A percentile compares a stretch with the other conserved stretches of the same genome.
These are phyloP conservation scores for Penaeus japonicus DNA, from an alignment of 1,140 invertebrate genomes.

Conservation along the genomic window DNA sequence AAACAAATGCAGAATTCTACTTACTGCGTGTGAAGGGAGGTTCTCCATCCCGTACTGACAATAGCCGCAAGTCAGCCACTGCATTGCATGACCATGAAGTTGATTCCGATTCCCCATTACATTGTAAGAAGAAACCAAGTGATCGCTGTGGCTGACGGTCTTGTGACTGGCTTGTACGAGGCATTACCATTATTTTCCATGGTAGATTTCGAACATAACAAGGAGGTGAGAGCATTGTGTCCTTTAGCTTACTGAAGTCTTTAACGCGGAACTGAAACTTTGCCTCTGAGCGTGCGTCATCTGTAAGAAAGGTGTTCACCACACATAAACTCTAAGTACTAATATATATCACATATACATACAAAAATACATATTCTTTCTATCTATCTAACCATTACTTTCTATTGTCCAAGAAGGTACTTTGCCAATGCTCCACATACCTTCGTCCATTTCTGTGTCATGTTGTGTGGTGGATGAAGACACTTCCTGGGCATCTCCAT, in stretches of 20 bases:
- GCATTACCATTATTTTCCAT: slow-evolving; percentile 99
- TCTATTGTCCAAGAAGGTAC: no score
- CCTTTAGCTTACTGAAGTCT: slow-evolving; percentile 89
- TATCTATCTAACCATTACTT: no score
- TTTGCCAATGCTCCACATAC: not conserved
- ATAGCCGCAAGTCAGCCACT: slow-evolving; percentile 85
- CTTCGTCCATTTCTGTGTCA: slow-evolving; percentile 53
- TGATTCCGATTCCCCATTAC: slow-evolving; percentile 95
- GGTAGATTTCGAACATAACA: slow-evolving; percentile 95
- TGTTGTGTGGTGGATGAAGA: slow-evolving; percentile 48
- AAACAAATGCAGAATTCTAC: slow-evolving; percentile 59
- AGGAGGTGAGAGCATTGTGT: slow-evolving; percentile 86
- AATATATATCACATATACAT: not conserved
- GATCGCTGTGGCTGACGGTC: slow-evolving; percentile 61
- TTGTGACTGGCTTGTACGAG: slow-evolving; percentile 74
- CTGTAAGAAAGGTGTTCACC: slow-evolving; percentile 62
- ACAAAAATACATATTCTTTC: not conserved
- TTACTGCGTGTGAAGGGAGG: slow-evolving; percentile 83
- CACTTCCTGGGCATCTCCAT: slow-evolving; percentile 55
- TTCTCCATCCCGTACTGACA: slow-evolving; percentile 84
- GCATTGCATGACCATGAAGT: slow-evolving; percentile 97
- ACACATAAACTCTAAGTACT: not conserved
- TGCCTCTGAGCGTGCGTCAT: slow-evolving; percentile 94
- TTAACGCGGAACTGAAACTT: slow-evolving; percentile 88
- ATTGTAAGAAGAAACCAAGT: slow-evolving; percentile 64